These are phyloP conservation scores for Lasioglossum morio DNA, from an alignment of 2,888 invertebrate genomes.

Conservation along the genomic window DNA sequence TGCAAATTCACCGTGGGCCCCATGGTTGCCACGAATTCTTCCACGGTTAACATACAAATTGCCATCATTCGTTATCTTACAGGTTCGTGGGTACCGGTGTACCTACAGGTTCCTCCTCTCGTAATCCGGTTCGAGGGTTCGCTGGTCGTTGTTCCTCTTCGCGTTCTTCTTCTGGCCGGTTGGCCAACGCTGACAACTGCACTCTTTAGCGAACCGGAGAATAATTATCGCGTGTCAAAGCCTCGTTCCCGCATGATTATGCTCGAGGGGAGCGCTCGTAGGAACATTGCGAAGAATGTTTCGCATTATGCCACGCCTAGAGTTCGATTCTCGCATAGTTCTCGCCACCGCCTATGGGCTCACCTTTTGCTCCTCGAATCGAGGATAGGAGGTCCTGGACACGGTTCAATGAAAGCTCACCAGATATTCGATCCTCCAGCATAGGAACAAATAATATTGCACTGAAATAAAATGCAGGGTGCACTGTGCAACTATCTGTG, in stretches of 20 bases:
- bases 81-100: not conserved
- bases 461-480: constrained; percentile 51
- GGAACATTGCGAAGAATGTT: constrained; percentile 23
- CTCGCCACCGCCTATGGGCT: not conserved
- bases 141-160: constrained; percentile 1
- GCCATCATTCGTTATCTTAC: constrained; percentile 11
- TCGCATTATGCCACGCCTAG: constrained; percentile 35
- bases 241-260: not conserved
- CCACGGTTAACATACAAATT: constrained; percentile 22
- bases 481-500: not conserved
- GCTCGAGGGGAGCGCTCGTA: not conserved
- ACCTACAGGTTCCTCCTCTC: not conserved
- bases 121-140: not conserved
- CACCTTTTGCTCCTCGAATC: constrained; percentile 44
- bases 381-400: constrained; percentile 6
- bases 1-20: constrained; percentile 6
- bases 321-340: constrained; percentile 20
- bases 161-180: not conserved
- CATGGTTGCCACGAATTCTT: constrained; percentile 23
- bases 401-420: constrained; percentile 23
- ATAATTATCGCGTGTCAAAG: constrained; percentile 12
- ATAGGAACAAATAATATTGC: constrained; percentile 47
- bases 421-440: constrained; percentile 33
- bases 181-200: not conserved
- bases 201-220: not conserved